Evolutionary conservation across 35 echinoderm and acorn worm species (phyloP).

Genomic region (Lytechinus variegatus): DNA sequence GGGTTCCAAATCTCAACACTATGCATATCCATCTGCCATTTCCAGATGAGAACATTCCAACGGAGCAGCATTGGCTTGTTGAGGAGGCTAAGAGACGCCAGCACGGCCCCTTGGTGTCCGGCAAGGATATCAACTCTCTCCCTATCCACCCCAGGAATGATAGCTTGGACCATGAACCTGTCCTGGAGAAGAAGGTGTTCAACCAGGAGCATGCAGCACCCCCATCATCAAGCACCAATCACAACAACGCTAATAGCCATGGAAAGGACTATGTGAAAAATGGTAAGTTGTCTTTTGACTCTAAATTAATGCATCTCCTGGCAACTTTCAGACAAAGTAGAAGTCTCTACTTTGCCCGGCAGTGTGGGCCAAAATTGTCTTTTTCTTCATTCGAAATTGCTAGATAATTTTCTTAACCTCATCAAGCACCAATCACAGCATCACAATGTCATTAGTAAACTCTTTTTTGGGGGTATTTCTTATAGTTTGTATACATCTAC

Average conservation of each 20-base stretch:
- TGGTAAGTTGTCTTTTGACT: not conserved
- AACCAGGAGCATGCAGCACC: slow-evolving; percentile 55
- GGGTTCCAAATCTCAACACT: not conserved
- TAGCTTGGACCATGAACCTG: slow-evolving; percentile 58
- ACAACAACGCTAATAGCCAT: slow-evolving; percentile 17
- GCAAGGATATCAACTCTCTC: not conserved
- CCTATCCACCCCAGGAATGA: slow-evolving; percentile 49
- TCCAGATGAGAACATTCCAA: slow-evolving; percentile 74
- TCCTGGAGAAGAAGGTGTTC: slow-evolving; percentile 60
- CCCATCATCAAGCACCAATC: not conserved
- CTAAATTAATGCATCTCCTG: no score
- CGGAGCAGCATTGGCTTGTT: slow-evolving; percentile 80
- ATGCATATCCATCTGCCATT: not conserved
- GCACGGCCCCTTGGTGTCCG: not conserved
- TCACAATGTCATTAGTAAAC: no score
- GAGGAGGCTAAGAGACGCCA: slow-evolving; percentile 89
- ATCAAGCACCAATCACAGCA: no score
- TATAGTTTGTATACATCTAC: no score
- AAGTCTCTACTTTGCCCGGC: no score
- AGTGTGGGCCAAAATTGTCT: no score
- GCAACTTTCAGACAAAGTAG: no score
- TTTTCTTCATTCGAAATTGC: no score
- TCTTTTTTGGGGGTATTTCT: no score
- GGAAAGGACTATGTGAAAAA: not conserved
- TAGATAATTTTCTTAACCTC: no score